A percentile compares a stretch with the other conserved stretches of the same genome.
These are phyloP conservation scores for Antedon mediterranea DNA, from an alignment of 53 echinoderm and acorn worm species.

Conservation along the genomic window DNA sequence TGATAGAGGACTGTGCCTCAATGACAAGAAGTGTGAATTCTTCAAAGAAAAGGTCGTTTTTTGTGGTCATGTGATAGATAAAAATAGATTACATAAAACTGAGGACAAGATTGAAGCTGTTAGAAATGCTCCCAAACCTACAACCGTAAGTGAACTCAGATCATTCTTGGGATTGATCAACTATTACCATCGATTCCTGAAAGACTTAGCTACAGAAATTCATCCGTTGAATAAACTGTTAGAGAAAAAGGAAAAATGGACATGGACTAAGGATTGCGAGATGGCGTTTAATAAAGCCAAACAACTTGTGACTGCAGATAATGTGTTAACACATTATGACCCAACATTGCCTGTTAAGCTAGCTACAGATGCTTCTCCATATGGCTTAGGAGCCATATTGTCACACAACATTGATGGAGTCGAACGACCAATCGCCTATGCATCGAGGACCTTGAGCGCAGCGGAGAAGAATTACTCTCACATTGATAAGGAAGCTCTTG, in stretches of 20 bases:
- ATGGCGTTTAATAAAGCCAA: neutral
- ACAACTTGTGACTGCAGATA: neutral
- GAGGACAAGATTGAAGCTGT: conserved; percentile 9
- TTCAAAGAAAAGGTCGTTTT: conserved; percentile 3
- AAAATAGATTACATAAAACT: conserved; percentile 5
- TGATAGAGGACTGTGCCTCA: conserved; percentile 9
- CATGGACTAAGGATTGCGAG: neutral
- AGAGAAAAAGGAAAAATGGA: neutral
- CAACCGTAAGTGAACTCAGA: conserved; percentile 5
- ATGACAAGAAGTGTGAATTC: neutral
- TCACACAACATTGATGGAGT: neutral
- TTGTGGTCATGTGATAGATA: conserved; percentile 4
- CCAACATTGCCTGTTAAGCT: neutral
- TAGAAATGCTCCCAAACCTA: conserved; percentile 4
- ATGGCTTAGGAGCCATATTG: neutral
- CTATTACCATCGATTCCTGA: neutral
- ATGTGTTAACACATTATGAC: neutral
- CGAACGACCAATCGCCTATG: neutral
- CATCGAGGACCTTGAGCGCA: neutral
- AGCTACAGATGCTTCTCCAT: neutral
- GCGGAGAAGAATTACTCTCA: neutral
- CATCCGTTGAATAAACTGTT: neutral
- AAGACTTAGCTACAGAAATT: neutral
- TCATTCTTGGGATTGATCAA: conserved; percentile 3
- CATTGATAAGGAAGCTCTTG: neutral